phyloP scores from a whole-genome alignment of 2,888 invertebrate genomes.

The Leptopilina syphax region DNA sequence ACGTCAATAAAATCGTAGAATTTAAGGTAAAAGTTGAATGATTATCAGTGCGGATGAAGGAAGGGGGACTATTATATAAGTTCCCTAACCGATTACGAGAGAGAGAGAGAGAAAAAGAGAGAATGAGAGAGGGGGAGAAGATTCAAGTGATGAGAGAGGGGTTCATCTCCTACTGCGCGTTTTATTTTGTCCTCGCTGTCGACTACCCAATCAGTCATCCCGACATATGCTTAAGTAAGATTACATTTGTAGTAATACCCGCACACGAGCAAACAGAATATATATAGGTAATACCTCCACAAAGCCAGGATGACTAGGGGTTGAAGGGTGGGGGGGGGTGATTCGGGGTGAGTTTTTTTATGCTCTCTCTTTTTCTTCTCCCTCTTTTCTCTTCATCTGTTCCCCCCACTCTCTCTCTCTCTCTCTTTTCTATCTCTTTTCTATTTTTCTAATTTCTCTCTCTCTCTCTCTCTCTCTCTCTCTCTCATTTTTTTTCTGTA shows the following conservation, averaged over 20 bases:
- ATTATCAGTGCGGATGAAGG: background rate
- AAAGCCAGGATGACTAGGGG: background rate
- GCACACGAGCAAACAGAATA: conserved; percentile 39
- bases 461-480: too few species aligned
- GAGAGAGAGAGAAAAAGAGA: too few species aligned
- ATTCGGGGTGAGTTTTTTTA: background rate
- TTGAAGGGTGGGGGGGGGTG: conserved; percentile 11
- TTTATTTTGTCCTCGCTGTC: conserved; percentile 72
- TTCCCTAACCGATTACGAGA: too few species aligned
- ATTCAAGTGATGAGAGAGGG: conserved; percentile 24
- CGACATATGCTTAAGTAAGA: conserved; percentile 76
- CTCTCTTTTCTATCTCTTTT: too few species aligned
- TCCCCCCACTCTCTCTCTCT: too few species aligned
- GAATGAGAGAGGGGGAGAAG: too few species aligned
- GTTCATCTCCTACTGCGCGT: conserved; percentile 43
- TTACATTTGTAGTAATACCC: conserved; percentile 74
- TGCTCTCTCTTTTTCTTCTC: too few species aligned
- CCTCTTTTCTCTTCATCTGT: too few species aligned
- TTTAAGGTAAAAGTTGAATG: conserved; percentile 5
- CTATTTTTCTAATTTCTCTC: too few species aligned
- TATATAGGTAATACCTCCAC: conserved; percentile 51
- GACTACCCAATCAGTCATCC: conserved; percentile 72
- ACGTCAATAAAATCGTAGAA: background rate
- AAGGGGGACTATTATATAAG: background rate
- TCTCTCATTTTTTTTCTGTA: too few species aligned